A percentile compares a stretch with the other conserved stretches of the same genome.
These are phyloP conservation scores for Drosophila santomea DNA, from an alignment of 1,140 invertebrate species.

Conservation along the genomic window DNA sequence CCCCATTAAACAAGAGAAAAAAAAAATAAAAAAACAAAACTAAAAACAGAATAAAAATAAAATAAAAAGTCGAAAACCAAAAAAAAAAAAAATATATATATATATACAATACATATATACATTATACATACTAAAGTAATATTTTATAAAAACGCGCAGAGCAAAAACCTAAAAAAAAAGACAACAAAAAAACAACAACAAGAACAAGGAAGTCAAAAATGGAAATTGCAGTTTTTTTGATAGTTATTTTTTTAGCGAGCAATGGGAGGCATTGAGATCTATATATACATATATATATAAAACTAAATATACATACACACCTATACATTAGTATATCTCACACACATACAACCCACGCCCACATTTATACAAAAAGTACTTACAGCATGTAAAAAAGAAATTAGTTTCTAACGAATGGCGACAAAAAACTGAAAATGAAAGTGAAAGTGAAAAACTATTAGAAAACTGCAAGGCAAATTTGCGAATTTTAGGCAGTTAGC, in stretches of 20 bases:
- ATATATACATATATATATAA: constrained; percentile 61
- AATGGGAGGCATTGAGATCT: constrained; percentile 76
- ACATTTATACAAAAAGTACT: constrained; percentile 36
- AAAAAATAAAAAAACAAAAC: constrained; percentile 20
- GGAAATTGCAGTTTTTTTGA: constrained; percentile 77
- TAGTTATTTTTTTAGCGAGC: constrained; percentile 82
- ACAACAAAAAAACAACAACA: constrained; percentile 20
- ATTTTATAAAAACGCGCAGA: constrained; percentile 73
- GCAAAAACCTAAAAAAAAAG: constrained; percentile 32
- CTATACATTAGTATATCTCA: constrained; percentile 59
- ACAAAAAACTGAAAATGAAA: constrained; percentile 1
- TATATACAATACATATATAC: constrained; percentile 80
- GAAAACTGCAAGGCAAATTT: constrained; percentile 10
- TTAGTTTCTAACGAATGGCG: constrained; percentile 47
- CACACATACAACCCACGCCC: constrained; percentile 51
- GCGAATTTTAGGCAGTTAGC: constrained; percentile 40
- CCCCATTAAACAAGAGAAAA: constrained; percentile 43
- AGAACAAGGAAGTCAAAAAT: constrained; percentile 57
- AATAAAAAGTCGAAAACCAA: constrained; percentile 58
- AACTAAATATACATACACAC: constrained; percentile 59
- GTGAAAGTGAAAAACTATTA: constrained; percentile 33
- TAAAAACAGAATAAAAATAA: constrained; percentile 46
- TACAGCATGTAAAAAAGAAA: constrained; percentile 43
- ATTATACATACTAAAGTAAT: constrained; percentile 80
- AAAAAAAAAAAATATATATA: constrained; percentile 54